Conservation (phyloP, 2,113 vertebrate species). For the Zingel zingel region DNA sequence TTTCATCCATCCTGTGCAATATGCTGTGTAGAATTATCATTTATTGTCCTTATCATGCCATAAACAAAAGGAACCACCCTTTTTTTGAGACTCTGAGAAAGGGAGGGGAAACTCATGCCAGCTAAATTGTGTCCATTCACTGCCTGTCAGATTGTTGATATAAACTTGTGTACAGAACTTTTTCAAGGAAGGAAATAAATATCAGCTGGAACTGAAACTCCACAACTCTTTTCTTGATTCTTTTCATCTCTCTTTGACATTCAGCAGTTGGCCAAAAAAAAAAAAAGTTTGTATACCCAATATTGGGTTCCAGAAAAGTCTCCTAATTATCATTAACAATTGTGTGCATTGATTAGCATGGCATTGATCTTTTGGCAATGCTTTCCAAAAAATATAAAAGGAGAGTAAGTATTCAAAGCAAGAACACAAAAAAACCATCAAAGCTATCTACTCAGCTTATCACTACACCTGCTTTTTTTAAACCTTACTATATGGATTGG, state of each 20-base stretch:
- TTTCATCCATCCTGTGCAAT: slow-evolving; percentile 99
- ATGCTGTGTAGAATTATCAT: slow-evolving; percentile 97
- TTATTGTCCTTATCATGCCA: slow-evolving; percentile 91
- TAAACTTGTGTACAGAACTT: slow-evolving; percentile 99
- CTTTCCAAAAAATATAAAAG: neutral
- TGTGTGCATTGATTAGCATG: neutral
- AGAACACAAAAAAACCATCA: neutral
- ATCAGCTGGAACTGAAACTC: slow-evolving; percentile 99
- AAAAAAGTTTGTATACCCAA: neutral
- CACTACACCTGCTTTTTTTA: neutral
- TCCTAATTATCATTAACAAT: neutral
- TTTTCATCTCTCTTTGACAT: neutral
- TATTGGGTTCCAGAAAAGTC: neutral
- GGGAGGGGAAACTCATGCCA: slow-evolving; percentile 89
- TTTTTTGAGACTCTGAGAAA: slow-evolving; percentile 78
- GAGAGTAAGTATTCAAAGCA: neutral
- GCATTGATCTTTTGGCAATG: neutral
- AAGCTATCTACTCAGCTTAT: neutral
- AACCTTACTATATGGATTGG: neutral
- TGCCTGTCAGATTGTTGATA: slow-evolving; percentile 99
- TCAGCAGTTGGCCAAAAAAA: neutral
- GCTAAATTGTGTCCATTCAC: slow-evolving; percentile 98
- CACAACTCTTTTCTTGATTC: slow-evolving; percentile 75
- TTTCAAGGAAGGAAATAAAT: slow-evolving; percentile 99
- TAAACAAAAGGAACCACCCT: slow-evolving; percentile 83